phyloP scores from a whole-genome alignment of 1,140 invertebrate species.

The Ips nitidus region DNA sequence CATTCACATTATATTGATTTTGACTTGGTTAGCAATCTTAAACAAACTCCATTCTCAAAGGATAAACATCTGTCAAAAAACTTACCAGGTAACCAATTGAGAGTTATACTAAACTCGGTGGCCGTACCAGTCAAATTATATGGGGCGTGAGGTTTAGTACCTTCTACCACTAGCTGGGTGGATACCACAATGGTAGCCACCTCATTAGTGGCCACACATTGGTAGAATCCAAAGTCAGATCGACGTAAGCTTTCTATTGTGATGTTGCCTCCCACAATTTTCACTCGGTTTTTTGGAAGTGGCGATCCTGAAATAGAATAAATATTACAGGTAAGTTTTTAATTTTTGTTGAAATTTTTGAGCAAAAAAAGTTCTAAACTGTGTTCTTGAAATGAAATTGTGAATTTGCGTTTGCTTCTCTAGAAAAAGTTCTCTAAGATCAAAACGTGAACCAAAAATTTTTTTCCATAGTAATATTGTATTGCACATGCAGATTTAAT shows the following conservation, averaged over 20 bases:
- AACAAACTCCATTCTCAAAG: not conserved
- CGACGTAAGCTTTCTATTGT: constrained; percentile 85
- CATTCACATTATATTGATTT: not conserved
- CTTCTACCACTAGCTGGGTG: constrained; percentile 91
- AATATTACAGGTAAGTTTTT: constrained; percentile 5
- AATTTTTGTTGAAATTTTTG: not conserved
- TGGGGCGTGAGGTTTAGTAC: constrained; percentile 94
- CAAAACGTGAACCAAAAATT: too few species aligned
- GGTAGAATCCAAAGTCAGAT: constrained; percentile 91
- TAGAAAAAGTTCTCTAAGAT: too few species aligned
- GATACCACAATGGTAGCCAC: constrained; percentile 86
- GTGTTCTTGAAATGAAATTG: not conserved
- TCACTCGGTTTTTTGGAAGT: constrained; percentile 76
- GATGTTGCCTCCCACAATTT: constrained; percentile 82
- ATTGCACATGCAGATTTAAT: too few species aligned
- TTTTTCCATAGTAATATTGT: too few species aligned
- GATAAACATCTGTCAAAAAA: not conserved
- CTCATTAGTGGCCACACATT: constrained; percentile 93
- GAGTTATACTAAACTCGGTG: constrained; percentile 84
- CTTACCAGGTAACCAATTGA: constrained; percentile 82
- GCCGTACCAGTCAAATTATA: constrained; percentile 89
- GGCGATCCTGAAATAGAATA: constrained; percentile 57
- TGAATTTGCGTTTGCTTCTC: not conserved
- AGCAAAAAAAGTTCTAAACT: not conserved
- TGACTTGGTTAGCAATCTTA: not conserved